Evolutionary conservation across 2,888 invertebrate species (phyloP).

Genomic region (Clanis bilineata): DNA sequence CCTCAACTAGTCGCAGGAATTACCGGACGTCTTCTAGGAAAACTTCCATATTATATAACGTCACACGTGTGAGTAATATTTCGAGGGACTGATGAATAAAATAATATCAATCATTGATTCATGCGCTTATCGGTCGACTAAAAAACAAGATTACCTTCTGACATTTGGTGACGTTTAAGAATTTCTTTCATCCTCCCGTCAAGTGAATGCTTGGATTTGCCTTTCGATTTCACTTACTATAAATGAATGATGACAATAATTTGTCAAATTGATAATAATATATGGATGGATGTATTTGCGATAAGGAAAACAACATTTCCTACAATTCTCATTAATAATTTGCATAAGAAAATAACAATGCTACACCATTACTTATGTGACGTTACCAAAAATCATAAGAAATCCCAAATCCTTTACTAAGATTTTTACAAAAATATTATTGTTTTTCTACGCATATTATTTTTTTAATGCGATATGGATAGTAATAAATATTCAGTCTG

Average conservation of each 20-base stretch:
- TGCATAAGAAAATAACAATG: not conserved
- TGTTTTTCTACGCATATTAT: not conserved
- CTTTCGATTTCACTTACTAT: not conserved
- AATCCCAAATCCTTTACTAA: not conserved
- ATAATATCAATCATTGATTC: constrained; percentile 23
- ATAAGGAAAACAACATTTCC: not conserved
- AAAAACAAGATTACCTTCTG: not conserved
- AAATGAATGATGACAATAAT: not conserved
- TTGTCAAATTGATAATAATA: not conserved
- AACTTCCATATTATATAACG: constrained; percentile 21
- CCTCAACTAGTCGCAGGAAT: constrained; percentile 30
- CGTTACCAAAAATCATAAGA: not conserved
- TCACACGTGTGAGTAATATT: constrained; percentile 4
- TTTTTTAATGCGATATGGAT: not conserved
- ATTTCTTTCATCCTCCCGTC: not conserved
- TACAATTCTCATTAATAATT: not conserved
- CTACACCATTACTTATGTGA: not conserved
- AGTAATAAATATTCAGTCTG: not conserved
- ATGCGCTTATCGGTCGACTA: not conserved
- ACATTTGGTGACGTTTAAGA: not conserved
- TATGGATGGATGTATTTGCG: too few relatives aligned
- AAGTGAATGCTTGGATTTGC: too few relatives aligned
- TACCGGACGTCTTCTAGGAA: constrained; percentile 36
- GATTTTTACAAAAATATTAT: not conserved
- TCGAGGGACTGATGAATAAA: constrained; percentile 24